Conservation (phyloP, 1,140 invertebrate species). For the Bombus pascuorum region DNA sequence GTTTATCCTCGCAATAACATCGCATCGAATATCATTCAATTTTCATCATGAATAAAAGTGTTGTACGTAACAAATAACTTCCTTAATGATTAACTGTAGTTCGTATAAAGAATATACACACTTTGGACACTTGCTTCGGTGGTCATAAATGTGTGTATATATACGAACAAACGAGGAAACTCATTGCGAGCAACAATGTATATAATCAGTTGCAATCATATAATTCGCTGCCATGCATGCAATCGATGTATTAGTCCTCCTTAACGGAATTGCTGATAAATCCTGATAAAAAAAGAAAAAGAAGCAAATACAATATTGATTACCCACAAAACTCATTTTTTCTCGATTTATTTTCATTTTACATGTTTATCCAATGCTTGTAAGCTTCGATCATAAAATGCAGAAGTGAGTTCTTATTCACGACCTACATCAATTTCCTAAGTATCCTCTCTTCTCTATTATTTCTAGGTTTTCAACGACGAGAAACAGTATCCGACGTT, state of each 20-base stretch:
- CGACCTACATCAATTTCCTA: neutral
- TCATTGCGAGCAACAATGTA: conserved; percentile 24
- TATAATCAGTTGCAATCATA: conserved; percentile 37
- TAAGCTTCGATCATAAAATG: neutral
- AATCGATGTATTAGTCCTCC: conserved; percentile 53
- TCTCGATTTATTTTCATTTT: neutral
- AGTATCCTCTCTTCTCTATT: neutral
- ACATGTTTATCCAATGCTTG: neutral
- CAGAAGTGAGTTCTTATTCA: neutral
- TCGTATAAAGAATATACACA: neutral
- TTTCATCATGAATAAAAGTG: neutral
- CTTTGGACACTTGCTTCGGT: neutral
- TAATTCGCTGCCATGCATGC: conserved; percentile 48
- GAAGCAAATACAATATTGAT: conserved; percentile 13
- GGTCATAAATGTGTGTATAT: neutral
- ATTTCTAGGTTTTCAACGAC: neutral
- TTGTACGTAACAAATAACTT: conserved; percentile 1
- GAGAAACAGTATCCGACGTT: neutral
- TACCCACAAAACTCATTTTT: neutral
- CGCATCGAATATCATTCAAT: neutral
- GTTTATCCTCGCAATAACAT: neutral
- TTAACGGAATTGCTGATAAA: conserved; percentile 30
- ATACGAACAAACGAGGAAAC: neutral
- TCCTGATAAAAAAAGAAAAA: conserved; percentile 26
- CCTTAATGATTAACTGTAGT: neutral